Conservation (phyloP, 2,113 vertebrate genomes). For the Collichthys lucidus region DNA sequence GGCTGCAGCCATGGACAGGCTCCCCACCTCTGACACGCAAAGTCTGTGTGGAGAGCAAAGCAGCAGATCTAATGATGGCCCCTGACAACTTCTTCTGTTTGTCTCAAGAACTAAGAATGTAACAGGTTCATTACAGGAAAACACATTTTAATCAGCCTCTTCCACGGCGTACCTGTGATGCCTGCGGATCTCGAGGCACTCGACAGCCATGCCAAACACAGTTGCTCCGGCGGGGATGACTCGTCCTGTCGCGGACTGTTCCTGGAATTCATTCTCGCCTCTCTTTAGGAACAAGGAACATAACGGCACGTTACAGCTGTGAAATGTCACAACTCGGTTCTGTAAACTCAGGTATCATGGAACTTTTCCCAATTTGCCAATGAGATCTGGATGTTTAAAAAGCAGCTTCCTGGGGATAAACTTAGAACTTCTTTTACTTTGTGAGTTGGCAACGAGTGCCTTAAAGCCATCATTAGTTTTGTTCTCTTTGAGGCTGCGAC, state of each 20-base stretch:
- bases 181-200: constrained; percentile 93
- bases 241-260: constrained; percentile 85
- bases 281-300: constrained; percentile 58
- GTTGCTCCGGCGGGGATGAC: constrained; percentile 95
- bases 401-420: background rate
- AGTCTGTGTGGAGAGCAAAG: constrained; percentile 78
- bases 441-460: background rate
- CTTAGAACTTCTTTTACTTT: background rate
- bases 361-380: background rate
- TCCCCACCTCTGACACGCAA: constrained; percentile 84
- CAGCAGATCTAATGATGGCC: too few relatives aligned
- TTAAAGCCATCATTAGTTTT: background rate
- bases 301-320: background rate
- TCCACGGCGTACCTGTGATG: constrained; percentile 89
- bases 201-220: constrained; percentile 92
- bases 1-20: constrained; percentile 83
- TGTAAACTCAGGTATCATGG: background rate
- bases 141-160: too few relatives aligned
- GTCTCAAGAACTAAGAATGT: background rate
- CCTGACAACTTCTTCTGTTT: background rate
- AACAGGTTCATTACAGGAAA: too few relatives aligned
- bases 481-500: background rate
- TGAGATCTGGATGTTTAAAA: constrained; percentile 2
- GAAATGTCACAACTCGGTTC: background rate
- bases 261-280: constrained; percentile 61